Conservation (phyloP, 2,888 invertebrate genomes). For the Trachelus iudaicus region DNA sequence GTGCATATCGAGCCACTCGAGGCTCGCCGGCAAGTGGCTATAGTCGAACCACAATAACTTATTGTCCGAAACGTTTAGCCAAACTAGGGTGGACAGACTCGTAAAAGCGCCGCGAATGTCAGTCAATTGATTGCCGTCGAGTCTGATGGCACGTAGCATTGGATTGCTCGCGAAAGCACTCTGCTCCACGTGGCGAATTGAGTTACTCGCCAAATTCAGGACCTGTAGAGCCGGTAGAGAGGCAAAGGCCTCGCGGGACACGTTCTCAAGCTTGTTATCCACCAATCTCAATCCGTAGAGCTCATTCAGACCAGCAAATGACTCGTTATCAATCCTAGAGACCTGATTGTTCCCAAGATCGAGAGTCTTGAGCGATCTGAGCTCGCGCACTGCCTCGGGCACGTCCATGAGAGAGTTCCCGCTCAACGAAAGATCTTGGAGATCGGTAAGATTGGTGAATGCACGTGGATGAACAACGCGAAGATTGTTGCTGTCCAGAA, state of each 20-base stretch:
- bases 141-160: conserved; percentile 78
- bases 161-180: conserved; percentile 81
- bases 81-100: conserved; percentile 78
- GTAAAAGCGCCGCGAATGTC: conserved; percentile 84
- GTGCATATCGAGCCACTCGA: conserved; percentile 86
- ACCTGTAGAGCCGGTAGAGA: conserved; percentile 79
- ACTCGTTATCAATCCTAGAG: conserved; percentile 75
- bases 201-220: conserved; percentile 84
- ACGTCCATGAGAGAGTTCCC: conserved; percentile 78
- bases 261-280: conserved; percentile 82
- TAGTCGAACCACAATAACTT: conserved; percentile 84
- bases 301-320: conserved; percentile 79
- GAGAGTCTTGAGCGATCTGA: conserved; percentile 78
- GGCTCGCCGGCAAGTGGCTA: conserved; percentile 78
- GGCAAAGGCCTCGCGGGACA: conserved; percentile 79
- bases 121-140: conserved; percentile 82
- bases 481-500: conserved; percentile 80
- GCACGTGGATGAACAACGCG: conserved; percentile 76
- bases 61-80: conserved; percentile 86
- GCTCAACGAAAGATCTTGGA: conserved; percentile 81
- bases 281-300: conserved; percentile 82
- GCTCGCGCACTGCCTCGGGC: conserved; percentile 77
- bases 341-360: conserved; percentile 87
- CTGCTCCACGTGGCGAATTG: conserved; percentile 80
- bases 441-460: conserved; percentile 81